Evolutionary conservation across 2,797 vertebrate species (phyloP), one percentile per base, ranked within the genome.

Genomic region (Psittacula derbiana): DNA sequence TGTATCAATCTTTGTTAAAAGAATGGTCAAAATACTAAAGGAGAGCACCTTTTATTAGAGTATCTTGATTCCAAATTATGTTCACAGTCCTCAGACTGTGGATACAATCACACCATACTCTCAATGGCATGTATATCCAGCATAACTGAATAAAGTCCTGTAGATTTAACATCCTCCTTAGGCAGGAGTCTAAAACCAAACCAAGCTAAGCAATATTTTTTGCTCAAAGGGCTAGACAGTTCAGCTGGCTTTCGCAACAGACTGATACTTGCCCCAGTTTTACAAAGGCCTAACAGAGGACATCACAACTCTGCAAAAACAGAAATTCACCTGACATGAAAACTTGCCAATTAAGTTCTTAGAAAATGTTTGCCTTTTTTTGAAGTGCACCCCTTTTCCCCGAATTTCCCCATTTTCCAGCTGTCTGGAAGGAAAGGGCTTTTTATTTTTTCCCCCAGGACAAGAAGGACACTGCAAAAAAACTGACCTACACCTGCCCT

Each of bases 271-370:
- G 28, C 11, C 28, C 9, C 4, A 18, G 11, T 74, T 76, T 67
- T n/a, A 69, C 21, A 25, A 12, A 49, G 11, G 31, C 24, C 28
- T 78, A 57, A 44, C 17, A 78, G 27, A 75, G 47, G 55, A 55
- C n/a, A 75, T 23, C 40, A 52, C 10, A 91, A 49, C 0, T 0
- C 20, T 78, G 27, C 10, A 62, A 70, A 82, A 76, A 0, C 11
- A 86, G 28, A 49, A 91, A 79, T 61, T 72, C 60, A 61, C 6
- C 12, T 41, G 40, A 50, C 12, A 62, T 7, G 7, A 92, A 67
- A 61, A 66, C 6, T 38, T 55, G 27, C 14, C 3, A 2, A 5
- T 70, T 8, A 87, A 62, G 55, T 82, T 58, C 50, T 43, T n/a
- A 43, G 44, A 84, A 90, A 71, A 71, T 10, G 6, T 21, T 46